These are phyloP conservation scores for Ramphastos sulfuratus DNA, from an alignment of 2,113 vertebrate genomes.

Conservation along the genomic window DNA sequence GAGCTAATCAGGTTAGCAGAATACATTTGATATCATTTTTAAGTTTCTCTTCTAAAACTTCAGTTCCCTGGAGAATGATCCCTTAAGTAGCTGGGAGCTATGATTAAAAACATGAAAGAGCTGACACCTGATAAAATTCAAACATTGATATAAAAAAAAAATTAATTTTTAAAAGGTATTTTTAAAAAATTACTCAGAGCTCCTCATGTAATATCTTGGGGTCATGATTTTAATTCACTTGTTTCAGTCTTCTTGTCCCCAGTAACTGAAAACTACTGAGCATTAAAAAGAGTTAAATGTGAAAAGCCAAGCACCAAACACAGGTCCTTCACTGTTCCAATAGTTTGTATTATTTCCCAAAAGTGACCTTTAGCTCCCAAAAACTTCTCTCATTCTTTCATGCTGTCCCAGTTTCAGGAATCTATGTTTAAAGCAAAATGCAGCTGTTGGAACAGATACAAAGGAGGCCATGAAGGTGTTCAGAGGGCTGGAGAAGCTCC, in stretches of 20 bases:
- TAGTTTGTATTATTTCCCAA: background rate
- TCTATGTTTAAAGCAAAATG: background rate
- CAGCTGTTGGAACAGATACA: too few relatives aligned
- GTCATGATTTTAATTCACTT: background rate
- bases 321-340: background rate
- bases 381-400: background rate
- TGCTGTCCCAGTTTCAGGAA: background rate
- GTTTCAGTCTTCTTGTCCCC: background rate
- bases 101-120: slow-evolving; percentile 29
- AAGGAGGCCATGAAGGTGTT: too few relatives aligned
- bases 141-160: background rate
- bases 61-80: background rate
- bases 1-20: slow-evolving; percentile 49
- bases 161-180: background rate
- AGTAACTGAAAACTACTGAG: background rate
- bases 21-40: slow-evolving; percentile 31
- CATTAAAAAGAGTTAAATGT: background rate
- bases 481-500: too few relatives aligned
- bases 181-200: background rate
- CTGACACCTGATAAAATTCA: background rate
- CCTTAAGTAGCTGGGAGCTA: background rate
- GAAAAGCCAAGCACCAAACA: background rate
- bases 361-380: background rate
- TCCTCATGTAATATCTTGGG: background rate
- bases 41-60: slow-evolving; percentile 58